These are phyloP conservation scores for Antheraea yamamai DNA, from an alignment of 2,888 invertebrate genomes.

Conservation along the genomic window DNA sequence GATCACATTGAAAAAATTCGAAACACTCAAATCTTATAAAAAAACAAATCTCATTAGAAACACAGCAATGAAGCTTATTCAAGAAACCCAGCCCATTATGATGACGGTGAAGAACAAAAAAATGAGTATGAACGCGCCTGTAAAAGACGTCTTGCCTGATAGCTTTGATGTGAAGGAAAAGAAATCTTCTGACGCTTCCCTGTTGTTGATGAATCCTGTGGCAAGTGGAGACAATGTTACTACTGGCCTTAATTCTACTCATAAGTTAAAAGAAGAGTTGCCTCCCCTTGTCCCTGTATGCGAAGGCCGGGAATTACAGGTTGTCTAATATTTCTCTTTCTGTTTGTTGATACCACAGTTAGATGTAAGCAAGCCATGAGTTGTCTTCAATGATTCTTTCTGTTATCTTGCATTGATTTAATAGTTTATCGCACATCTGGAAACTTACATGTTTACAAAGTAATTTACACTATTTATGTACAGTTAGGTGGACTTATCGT, in stretches of 20 bases:
- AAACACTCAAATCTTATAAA: slow-evolving; percentile 28
- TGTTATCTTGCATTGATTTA: too few relatives aligned
- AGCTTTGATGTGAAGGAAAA: slow-evolving; percentile 63
- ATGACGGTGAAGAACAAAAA: slow-evolving; percentile 48
- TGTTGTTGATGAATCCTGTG: slow-evolving; percentile 70
- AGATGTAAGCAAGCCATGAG: background rate
- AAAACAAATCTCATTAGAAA: slow-evolving; percentile 27
- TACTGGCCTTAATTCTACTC: slow-evolving; percentile 58
- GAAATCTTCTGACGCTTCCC: slow-evolving; percentile 58
- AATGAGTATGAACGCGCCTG: slow-evolving; percentile 45
- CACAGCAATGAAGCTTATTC: slow-evolving; percentile 63
- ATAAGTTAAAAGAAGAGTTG: slow-evolving; percentile 65
- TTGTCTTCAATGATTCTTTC: background rate
- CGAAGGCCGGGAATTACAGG: slow-evolving; percentile 72
- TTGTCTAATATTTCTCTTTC: slow-evolving; percentile 25
- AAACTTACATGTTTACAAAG: too few relatives aligned
- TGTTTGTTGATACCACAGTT: background rate
- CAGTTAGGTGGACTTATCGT: too few relatives aligned
- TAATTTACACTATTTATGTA: too few relatives aligned
- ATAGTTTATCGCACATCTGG: too few relatives aligned
- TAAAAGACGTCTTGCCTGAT: slow-evolving; percentile 47
- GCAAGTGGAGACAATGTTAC: slow-evolving; percentile 75
- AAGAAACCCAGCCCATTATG: slow-evolving; percentile 53
- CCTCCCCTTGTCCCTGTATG: slow-evolving; percentile 72
- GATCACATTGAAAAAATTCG: slow-evolving; percentile 42